These are phyloP conservation scores for Noctua fimbriata DNA, from an alignment of 2,888 invertebrate genomes.

Conservation along the genomic window DNA sequence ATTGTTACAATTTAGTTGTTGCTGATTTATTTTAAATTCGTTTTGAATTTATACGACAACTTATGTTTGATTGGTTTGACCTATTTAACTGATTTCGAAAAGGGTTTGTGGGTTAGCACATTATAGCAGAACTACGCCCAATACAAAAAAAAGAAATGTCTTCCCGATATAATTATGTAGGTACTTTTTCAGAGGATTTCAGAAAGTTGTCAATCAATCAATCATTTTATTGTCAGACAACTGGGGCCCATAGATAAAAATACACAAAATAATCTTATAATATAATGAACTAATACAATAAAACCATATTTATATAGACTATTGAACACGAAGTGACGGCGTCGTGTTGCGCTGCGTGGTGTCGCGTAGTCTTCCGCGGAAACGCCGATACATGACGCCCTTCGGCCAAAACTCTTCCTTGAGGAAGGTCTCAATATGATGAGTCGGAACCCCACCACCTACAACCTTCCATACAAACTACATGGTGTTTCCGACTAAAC, in stretches of 20 bases:
- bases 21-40: neutral
- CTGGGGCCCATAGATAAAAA: too few species aligned
- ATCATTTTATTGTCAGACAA: too few species aligned
- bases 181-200: neutral
- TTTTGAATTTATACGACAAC: neutral
- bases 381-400: too few species aligned
- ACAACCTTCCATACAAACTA: neutral
- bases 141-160: neutral
- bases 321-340: too few species aligned
- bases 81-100: neutral
- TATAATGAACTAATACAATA: too few species aligned
- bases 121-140: neutral
- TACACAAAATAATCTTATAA: too few species aligned
- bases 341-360: too few species aligned
- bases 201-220: neutral
- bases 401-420: too few species aligned
- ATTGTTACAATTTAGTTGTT: neutral
- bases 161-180: neutral
- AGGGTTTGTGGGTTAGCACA: neutral
- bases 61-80: neutral
- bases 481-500: neutral
- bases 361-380: too few species aligned
- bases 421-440: too few species aligned
- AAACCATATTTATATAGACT: too few species aligned
- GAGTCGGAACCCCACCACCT: too few species aligned